Base-by-base conservation (phyloP, 2,113 vertebrate genomes). In the Taxidea taxus region DNA sequence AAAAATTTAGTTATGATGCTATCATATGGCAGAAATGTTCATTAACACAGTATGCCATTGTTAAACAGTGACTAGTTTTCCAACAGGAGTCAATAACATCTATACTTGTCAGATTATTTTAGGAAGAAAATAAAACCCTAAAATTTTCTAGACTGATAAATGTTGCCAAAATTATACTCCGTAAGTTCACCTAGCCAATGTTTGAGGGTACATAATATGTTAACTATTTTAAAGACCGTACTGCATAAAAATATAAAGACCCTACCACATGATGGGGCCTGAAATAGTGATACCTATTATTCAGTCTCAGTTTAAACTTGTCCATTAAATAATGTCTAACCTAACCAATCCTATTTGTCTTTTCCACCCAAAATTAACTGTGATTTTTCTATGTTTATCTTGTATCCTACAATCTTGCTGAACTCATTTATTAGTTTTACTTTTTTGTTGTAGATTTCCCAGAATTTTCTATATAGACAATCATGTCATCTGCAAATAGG, bases 181-280 rank as follows among this genome's bases (percentile, higher is more conserved):
- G 6, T 77, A 87, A 72, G 10, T 60, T 58, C 18, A 83, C 42
- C 15, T n/a, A 90, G 27, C 42, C 51, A 83, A 89, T 90, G 7
- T 42, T 2, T 74, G 23, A 85, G 91, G 51, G 12, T 77, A 89
- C 12, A 70, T 34, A 74, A 25, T 54, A 25, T 74, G 37, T 54
- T 88, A 87, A 80, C 74, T 49, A 89, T 80, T 74, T 87, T 51
- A 88, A 96, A 84, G 34, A 88, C 42, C n/a, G 20, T 91, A 92
- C 8, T 87, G 23, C 21, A 68, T 90, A 95, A 68, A 68, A 68
- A 66, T n/a, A 66, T 58, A 88, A 96, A 84, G 34, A 91, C 49
- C 31, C 31, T 91, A 92, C 8, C 82, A 18, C 9, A 51, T 90
- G 90, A 82, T 75, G 20, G 6, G 37, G 34, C 54, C 72, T 74